Percentiles rank a stretch among this genome's conserved stretches.
phyloP scores from a whole-genome alignment of 2,888 invertebrate species.

The Pinctada fucata region DNA sequence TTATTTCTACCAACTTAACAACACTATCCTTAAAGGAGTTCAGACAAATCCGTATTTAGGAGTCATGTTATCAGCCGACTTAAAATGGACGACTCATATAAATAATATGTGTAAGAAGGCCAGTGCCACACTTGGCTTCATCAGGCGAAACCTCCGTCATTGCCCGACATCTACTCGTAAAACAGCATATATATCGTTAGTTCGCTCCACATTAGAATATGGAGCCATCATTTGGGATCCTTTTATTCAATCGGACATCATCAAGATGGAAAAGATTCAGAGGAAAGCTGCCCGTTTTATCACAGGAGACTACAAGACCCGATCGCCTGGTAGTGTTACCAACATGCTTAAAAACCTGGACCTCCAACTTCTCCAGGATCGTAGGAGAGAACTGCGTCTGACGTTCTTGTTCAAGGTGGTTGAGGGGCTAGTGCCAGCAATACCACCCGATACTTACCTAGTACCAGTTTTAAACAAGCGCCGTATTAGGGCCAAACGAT shows the following conservation, averaged over 20 bases:
- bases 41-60: conserved; percentile 7
- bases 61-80: conserved; percentile 21
- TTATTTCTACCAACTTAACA: conserved; percentile 25
- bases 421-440: neutral
- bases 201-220: conserved; percentile 13
- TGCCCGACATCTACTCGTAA: neutral
- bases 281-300: conserved; percentile 6
- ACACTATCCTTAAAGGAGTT: conserved; percentile 23
- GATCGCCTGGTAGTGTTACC: neutral
- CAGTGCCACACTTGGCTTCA: conserved; percentile 34
- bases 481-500: no score
- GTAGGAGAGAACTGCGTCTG: neutral
- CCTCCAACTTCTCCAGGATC: neutral
- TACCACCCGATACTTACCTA: no score
- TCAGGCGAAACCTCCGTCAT: conserved; percentile 31
- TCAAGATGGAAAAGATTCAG: conserved; percentile 1
- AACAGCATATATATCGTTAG: conserved; percentile 8
- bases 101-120: conserved; percentile 35
- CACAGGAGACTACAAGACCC: conserved; percentile 1
- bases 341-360: conserved; percentile 4
- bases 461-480: no score
- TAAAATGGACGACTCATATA: conserved; percentile 36
- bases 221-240: conserved; percentile 9
- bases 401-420: conserved; percentile 2
- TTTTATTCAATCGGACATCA: neutral